Conservation (phyloP, 2,113 vertebrate species). For the Pantherophis guttatus region DNA sequence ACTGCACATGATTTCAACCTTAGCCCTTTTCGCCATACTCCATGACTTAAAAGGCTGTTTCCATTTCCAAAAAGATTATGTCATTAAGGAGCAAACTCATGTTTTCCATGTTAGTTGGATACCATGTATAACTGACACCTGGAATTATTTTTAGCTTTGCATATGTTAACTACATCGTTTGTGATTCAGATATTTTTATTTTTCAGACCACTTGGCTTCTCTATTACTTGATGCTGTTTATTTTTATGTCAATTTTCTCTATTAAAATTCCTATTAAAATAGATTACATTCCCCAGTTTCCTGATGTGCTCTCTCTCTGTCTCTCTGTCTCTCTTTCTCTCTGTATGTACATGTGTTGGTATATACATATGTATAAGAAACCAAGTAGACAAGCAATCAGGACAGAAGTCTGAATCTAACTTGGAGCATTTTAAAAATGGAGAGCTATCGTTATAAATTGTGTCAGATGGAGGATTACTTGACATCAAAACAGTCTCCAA, state of each 20-base stretch:
- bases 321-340: no score
- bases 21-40: not conserved
- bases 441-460: not conserved
- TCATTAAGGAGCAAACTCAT: not conserved
- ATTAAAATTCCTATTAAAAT: not conserved
- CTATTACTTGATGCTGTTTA: not conserved
- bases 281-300: not conserved
- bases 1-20: not conserved
- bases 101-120: not conserved
- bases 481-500: not conserved
- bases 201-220: not conserved
- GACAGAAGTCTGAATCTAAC: not conserved
- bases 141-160: not conserved
- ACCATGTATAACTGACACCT: not conserved
- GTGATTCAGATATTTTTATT: not conserved
- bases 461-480: not conserved
- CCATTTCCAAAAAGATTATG: not conserved
- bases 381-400: not conserved
- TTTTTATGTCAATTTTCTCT: not conserved
- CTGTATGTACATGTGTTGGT: not conserved
- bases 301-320: no score
- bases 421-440: not conserved
- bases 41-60: not conserved
- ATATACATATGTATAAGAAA: not conserved
- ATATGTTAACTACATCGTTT: not conserved